phyloP scores from a whole-genome alignment of 2,888 invertebrate species.

The Allolobophora icterica region DNA sequence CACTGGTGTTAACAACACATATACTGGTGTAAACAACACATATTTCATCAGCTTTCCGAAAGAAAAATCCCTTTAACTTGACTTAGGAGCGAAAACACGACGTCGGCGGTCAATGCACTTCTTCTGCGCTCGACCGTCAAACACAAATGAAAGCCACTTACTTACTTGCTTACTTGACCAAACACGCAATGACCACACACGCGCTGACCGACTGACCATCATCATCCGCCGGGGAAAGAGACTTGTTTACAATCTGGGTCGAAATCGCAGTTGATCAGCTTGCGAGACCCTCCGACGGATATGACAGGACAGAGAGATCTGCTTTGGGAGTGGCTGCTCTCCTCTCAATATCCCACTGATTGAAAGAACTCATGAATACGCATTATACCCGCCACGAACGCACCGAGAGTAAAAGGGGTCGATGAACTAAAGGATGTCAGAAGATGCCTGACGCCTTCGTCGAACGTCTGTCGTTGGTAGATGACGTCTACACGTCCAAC shows the following conservation, averaged over 20 bases:
- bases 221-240: too few species aligned
- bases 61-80: neutral
- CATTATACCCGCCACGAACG: neutral
- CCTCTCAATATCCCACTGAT: neutral
- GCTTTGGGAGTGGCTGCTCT: neutral
- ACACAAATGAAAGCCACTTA: neutral
- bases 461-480: neutral
- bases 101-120: neutral
- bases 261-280: too few species aligned
- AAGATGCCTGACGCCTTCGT: neutral
- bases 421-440: neutral
- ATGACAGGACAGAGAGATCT: neutral
- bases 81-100: neutral
- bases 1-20: too few species aligned
- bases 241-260: too few species aligned
- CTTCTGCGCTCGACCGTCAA: neutral
- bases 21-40: too few species aligned
- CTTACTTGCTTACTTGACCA: neutral
- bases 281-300: neutral
- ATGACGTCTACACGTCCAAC: neutral
- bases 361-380: constrained; percentile 17
- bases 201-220: too few species aligned
- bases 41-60: neutral
- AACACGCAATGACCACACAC: neutral
- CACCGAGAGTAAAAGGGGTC: neutral